Conservation (phyloP, 2,888 invertebrate species). For the Disparrhopalites patrizii region DNA sequence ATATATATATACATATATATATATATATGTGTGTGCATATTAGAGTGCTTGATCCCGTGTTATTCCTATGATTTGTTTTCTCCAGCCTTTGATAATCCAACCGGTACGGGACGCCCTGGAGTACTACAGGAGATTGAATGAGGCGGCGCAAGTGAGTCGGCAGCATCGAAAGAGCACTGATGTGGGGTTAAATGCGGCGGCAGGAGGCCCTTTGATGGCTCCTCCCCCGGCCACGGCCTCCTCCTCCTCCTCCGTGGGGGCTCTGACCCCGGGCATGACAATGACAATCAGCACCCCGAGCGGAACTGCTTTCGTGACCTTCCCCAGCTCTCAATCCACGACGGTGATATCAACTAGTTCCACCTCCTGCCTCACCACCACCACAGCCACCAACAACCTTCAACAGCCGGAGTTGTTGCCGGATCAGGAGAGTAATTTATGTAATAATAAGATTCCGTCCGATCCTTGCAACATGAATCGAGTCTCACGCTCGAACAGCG, state of each 20-base stretch:
- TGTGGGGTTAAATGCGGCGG: slow-evolving; percentile 8
- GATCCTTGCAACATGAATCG: slow-evolving; percentile 28
- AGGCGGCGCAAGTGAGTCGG: slow-evolving; percentile 60
- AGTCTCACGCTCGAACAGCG: slow-evolving; percentile 25
- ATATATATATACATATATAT: too few species aligned
- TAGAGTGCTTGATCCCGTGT: too few species aligned
- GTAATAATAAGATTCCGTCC: slow-evolving; percentile 46
- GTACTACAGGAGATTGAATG: slow-evolving; percentile 61
- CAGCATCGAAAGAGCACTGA: slow-evolving; percentile 60
- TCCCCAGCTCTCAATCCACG: neutral
- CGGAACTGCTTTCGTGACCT: too few species aligned
- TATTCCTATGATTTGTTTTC: slow-evolving; percentile 32
- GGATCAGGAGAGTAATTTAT: slow-evolving; percentile 26
- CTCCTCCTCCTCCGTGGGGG: slow-evolving; percentile 11
- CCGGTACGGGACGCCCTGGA: slow-evolving; percentile 62
- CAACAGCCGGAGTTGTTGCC: slow-evolving; percentile 6
- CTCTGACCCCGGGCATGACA: slow-evolving; percentile 51
- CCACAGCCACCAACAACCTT: slow-evolving; percentile 16
- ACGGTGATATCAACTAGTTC: too few species aligned
- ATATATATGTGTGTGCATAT: too few species aligned
- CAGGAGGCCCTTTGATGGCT: neutral
- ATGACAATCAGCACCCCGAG: neutral
- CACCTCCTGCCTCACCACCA: slow-evolving; percentile 48
- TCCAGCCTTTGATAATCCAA: slow-evolving; percentile 60
- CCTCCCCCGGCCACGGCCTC: neutral